phyloP scores from a whole-genome alignment of 2,797 vertebrate genomes.

The Lindbergichthys nudifrons region DNA sequence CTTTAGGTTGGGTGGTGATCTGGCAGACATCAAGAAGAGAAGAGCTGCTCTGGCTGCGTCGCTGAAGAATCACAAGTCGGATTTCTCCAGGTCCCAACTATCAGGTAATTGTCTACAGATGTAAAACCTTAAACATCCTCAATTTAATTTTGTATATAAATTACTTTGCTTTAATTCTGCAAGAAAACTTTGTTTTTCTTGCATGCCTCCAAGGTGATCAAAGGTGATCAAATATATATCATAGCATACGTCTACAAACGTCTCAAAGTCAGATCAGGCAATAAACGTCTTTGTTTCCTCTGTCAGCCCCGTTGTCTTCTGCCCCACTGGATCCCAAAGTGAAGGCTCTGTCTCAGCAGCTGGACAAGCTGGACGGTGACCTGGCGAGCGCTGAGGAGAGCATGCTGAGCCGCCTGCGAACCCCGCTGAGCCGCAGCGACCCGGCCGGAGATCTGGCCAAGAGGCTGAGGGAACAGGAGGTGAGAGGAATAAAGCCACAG shows the following conservation, averaged over 20 bases:
- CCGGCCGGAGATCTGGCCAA: constrained; percentile 87
- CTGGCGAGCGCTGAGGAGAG: constrained; percentile 84
- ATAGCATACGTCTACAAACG: too few species aligned
- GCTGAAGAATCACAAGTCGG: constrained; percentile 80
- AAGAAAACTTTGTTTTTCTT: too few species aligned
- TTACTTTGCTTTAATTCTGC: too few species aligned
- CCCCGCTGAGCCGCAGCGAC: constrained; percentile 85
- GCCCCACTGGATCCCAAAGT: constrained; percentile 83
- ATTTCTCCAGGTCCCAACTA: constrained; percentile 63
- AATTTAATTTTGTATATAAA: neutral
- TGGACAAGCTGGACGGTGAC: constrained; percentile 86
- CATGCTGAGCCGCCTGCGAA: constrained; percentile 84
- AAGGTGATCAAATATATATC: too few species aligned
- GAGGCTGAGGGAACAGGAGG: constrained; percentile 91
- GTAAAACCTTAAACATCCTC: neutral
- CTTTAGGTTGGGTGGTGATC: constrained; percentile 88
- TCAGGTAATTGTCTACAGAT: constrained; percentile 70
- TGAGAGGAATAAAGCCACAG: constrained; percentile 62
- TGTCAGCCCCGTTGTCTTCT: constrained; percentile 69
- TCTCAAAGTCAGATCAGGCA: neutral
- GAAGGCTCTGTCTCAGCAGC: constrained; percentile 79
- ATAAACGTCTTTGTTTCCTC: constrained; percentile 1
- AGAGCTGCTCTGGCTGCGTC: constrained; percentile 76
- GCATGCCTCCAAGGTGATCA: too few species aligned
- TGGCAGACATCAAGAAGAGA: constrained; percentile 89